Evolutionary conservation across 92 coral and sea anemone species (phyloP), one percentile per base, ranked within the genome.

Genomic region (Zoanthus sociatus): DNA sequence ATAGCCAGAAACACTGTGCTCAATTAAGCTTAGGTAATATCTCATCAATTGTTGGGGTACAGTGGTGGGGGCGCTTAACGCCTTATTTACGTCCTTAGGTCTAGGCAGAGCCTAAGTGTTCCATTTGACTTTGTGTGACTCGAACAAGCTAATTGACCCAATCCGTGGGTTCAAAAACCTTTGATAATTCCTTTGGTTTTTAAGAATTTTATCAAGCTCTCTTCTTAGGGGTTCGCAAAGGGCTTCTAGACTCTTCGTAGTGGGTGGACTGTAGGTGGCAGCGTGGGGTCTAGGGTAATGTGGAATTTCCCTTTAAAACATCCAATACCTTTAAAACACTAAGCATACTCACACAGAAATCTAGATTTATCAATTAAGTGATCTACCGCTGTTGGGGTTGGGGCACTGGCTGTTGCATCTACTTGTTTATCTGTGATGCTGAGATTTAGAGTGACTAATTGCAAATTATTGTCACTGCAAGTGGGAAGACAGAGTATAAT

Each of bases 21-120:
- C 92, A 88, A 54, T 92, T 90, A 1, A 94, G 91, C 82, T 61
- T 92, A 5, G 98, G 88, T 7, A 92, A 83, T 1, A 94, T 73
- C 45, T 92, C 95, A n/a, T 92, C 98, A 3, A 92, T 88, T 33
- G 98, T 90, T 20, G 95, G 95, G 17, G 92, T 90, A 45, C 90
- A 88, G 66, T 92, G 83, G 58, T 93, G 89, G 13, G 92, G 90
- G 20, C 96, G 87, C 83, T 93, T 90, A 45, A 93, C 88, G 90
- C 92, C 9, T 81, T 56, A 78, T 88, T 90, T 26, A 90, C 86
- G 74, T 93, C 93, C 76, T 93, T 86, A 30, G 96, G 77, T 93
- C 96, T 14, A 88, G 77, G 54, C 92, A 93, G 56, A 93, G 87
- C 50, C 92, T 68, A 67, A 91, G 76, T 12, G 89, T 71, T 48